These are phyloP conservation scores for Cantharis rustica DNA, from an alignment of 2,888 invertebrate genomes.

Conservation along the genomic window DNA sequence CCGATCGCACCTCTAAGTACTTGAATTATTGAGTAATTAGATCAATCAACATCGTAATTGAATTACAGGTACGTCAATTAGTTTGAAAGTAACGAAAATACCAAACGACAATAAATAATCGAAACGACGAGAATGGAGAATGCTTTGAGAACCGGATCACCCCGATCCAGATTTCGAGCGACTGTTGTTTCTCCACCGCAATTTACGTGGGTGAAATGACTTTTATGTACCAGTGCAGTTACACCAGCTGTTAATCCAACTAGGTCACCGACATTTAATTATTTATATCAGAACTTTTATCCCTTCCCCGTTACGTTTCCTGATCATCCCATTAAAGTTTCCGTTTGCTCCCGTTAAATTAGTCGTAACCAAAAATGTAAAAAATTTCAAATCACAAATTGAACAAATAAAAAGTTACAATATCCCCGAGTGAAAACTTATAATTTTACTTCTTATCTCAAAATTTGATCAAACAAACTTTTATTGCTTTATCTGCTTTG, in stretches of 20 bases:
- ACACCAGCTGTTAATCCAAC: slow-evolving; percentile 9
- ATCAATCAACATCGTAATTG: neutral
- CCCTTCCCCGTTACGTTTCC: slow-evolving; percentile 6
- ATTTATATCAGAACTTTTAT: slow-evolving; percentile 11
- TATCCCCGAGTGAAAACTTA: neutral
- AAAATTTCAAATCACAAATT: neutral
- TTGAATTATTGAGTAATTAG: neutral
- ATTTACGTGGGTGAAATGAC: slow-evolving; percentile 15
- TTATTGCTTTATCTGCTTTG: neutral
- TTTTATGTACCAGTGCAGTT: slow-evolving; percentile 5
- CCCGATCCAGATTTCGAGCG: slow-evolving; percentile 16
- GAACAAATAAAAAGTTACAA: neutral
- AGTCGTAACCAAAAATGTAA: neutral
- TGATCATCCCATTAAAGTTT: neutral
- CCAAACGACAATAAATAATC: neutral
- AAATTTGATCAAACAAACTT: neutral
- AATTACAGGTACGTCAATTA: neutral
- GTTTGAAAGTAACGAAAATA: neutral
- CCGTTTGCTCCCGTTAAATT: neutral
- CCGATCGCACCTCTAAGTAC: neutral
- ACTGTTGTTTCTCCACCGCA: slow-evolving; percentile 8
- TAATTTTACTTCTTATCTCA: neutral
- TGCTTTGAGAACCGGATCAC: slow-evolving; percentile 17
- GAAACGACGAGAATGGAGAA: neutral
- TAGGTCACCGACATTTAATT: slow-evolving; percentile 17